Base-by-base conservation (phyloP, 2,113 vertebrate genomes). In the Sander vitreus region DNA sequence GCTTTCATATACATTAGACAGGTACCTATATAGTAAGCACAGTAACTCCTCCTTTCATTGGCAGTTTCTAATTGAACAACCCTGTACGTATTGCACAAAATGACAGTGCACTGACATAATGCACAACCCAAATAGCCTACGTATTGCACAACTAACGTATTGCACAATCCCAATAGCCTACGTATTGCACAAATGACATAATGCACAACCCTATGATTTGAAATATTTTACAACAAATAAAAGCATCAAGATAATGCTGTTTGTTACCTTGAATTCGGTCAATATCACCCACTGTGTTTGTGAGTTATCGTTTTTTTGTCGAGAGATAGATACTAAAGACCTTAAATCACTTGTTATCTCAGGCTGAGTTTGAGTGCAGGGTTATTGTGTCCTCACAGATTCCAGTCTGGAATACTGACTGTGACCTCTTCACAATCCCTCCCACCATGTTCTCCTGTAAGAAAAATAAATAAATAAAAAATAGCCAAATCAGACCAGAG, bases 261-360 rank as follows among this genome's bases (percentile, higher is more conserved):
- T 18, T 67, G 15, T 21, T 12, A 27, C 23, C 5, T 25, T 70
- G 50, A 36, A 69, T 36, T 36, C 8, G 54, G 1, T 66, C n/a
- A 7, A 60, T 63, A 6, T 27, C 36, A 25, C 33, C 51, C 14
- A 30, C 43, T 0, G 13, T 18, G 36, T 51, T 63, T 39, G 45
- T 18, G 10, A 27, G 36, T 57, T 2, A 16, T 30, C 15, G 23
- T 57, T 66, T 65, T 12, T 19, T 66, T 23, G 0, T 47, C 3
- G 12, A 71, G n/a, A 72, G 33, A 54, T 36, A 48, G 18, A 54
- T 45, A 45, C 54, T 25, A 54, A 53, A 69, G 63, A 6, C 74
- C 77, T 77, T 77, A 64, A 50, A 71, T 33, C 68, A 39, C 25
- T 78, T 60, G 27, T 83, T 74, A 74, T 84, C 69, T 33, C 54